A percentile compares a stretch with the other conserved stretches of the same genome.
Conservation (phyloP, 2,113 vertebrate genomes). For the Romanogobio albipinnatus region DNA sequence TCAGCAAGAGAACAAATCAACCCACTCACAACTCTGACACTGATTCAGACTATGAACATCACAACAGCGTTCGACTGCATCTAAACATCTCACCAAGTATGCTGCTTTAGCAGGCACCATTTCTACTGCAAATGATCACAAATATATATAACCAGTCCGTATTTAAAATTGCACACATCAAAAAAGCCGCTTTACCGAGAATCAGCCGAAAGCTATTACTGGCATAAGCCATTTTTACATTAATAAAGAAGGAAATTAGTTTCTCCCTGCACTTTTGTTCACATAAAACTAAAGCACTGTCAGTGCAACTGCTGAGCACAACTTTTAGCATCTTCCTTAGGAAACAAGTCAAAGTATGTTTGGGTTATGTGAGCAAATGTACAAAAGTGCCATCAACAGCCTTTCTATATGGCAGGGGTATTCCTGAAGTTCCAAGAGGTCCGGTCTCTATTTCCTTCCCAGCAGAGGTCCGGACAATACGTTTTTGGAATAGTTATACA, state of each 20-base stretch:
- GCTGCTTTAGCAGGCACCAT: not conserved
- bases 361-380: no score
- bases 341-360: not conserved
- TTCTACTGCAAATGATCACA: not conserved
- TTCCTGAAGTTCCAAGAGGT: no score
- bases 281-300: not conserved
- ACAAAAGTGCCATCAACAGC: no score
- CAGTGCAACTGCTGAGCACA: not conserved
- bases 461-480: no score
- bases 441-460: no score
- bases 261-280: not conserved
- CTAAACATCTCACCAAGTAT: constrained; percentile 21
- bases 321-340: not conserved
- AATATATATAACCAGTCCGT: not conserved
- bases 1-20: not conserved
- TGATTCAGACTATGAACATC: constrained; percentile 53
- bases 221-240: not conserved
- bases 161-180: not conserved
- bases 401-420: no score
- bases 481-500: no score
- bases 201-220: not conserved
- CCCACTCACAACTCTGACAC: constrained; percentile 3
- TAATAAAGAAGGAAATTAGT: not conserved
- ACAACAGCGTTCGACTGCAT: constrained; percentile 14
- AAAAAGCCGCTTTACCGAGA: not conserved